Evolutionary conservation across 2,797 vertebrate species (phyloP), one percentile per base, ranked within the genome.

Genomic region (Neopelma chrysocephalum): DNA sequence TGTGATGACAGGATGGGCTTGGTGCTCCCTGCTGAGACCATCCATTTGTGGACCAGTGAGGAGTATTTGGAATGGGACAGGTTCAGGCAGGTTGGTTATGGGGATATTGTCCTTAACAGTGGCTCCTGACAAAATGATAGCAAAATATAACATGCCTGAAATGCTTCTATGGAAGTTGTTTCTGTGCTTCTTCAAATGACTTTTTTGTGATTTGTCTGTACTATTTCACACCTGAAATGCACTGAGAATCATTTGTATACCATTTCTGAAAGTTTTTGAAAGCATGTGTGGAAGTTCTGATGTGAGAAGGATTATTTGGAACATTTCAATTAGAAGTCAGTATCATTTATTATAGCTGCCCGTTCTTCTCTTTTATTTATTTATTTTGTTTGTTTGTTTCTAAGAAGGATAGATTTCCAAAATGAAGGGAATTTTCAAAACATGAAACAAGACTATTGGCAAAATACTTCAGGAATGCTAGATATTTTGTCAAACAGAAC

Each of bases 41-140:
- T 0, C 3, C 0, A 0, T 27, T 38, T 76, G 10, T 56, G 50
- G n/a, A 6, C 9, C 26, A 11, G 64, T 25, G 43, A 31, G 43
- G 36, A 56, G 14, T 36, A 9, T 60, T 47, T 85, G 56, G 23
- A 84, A 80, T 6, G 14, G 71, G 36, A 22, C 13, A 56, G 56
- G n/a, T 32, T 50, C 27, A 7, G 38, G 8, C 2, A 3, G n/a
- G 16, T 9, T 70, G 40, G 23, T 4, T 48, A 8, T 13, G 32
- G 40, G 17, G 20, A 43, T 51, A 2, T 15, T 32, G 31, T 31
- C 38, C 25, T 76, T 47, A 78, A 62, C 9, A 14, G 57, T 32
- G 40, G 21, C 68, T 87, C 25, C 50, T 6, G 16, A 40, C 22
- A 32, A 78, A 79, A 38, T 4, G 13, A 47, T 7, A 21, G 32